A percentile compares a stretch with the other conserved stretches of the same genome.
Evolutionary conservation across 2,113 vertebrate genomes (phyloP).

Genomic region (Balaeniceps rex): DNA sequence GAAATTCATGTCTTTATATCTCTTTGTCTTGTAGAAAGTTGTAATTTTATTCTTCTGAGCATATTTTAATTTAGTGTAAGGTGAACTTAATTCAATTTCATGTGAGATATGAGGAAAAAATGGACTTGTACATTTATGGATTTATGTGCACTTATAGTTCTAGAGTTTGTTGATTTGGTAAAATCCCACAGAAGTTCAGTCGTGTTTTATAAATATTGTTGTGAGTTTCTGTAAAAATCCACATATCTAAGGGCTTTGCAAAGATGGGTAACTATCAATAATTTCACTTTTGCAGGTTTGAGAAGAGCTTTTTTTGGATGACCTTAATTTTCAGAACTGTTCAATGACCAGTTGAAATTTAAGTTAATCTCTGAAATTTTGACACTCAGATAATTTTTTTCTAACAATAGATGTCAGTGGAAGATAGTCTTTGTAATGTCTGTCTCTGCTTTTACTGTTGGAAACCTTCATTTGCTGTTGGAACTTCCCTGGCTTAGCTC

Average conservation of each 20-base stretch:
- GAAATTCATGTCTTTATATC: not conserved
- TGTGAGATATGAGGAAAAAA: not conserved
- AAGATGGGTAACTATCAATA: not conserved
- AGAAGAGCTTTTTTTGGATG: not conserved
- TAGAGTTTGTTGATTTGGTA: not conserved
- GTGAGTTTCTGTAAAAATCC: not conserved
- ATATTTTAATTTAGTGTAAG: not conserved
- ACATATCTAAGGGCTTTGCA: not conserved
- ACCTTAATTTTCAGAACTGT: not conserved
- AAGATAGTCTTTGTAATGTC: not conserved
- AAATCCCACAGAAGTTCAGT: not conserved
- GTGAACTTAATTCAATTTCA: not conserved
- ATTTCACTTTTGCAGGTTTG: not conserved
- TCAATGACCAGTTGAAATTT: not conserved
- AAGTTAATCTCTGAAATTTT: not conserved
- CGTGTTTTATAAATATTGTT: not conserved
- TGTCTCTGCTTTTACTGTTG: not conserved
- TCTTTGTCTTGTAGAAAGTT: not conserved
- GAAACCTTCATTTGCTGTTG: not conserved
- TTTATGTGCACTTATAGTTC: not conserved
- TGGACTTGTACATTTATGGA: not conserved
- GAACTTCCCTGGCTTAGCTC: not conserved
- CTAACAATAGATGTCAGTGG: not conserved
- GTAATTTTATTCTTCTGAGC: not conserved
- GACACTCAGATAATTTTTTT: not conserved